Evolutionary conservation across 2,113 vertebrate species (phyloP).

Genomic region (Tichodroma muraria): DNA sequence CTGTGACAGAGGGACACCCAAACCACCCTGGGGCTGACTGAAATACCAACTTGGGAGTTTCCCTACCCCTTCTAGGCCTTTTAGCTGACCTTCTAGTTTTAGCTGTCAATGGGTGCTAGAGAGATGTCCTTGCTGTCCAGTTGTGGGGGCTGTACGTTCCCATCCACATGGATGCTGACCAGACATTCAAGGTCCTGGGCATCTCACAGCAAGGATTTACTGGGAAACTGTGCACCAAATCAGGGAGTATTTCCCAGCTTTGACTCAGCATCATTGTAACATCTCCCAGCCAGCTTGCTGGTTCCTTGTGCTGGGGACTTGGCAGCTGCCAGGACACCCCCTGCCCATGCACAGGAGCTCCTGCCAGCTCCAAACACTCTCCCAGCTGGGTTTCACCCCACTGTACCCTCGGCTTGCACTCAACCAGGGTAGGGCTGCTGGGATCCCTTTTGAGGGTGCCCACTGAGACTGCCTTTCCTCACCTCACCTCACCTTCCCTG

Average conservation of each 20-base stretch:
- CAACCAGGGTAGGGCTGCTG: not conserved
- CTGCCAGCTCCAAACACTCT: not conserved
- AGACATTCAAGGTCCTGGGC: not conserved
- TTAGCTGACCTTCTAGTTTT: not conserved
- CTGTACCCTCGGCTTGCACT: not conserved
- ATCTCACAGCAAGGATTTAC: not conserved
- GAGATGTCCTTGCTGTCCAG: not conserved
- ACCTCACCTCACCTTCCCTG: not conserved
- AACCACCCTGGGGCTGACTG: not conserved
- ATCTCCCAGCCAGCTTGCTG: not conserved
- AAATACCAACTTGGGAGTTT: not conserved
- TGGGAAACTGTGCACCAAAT: not conserved
- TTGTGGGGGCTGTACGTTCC: not conserved
- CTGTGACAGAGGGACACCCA: not conserved
- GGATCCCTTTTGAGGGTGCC: not conserved
- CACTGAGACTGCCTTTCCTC: not conserved
- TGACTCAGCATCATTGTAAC: not conserved
- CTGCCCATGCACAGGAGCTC: not conserved
- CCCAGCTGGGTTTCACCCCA: not conserved
- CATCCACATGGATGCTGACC: rapidly evolving
- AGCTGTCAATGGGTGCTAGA: not conserved
- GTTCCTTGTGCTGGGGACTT: not conserved
- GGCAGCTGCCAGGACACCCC: not conserved
- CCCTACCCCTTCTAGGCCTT: not conserved
- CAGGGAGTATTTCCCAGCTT: not conserved